Percentiles rank a stretch among this genome's conserved stretches.
Evolutionary conservation across 2,888 invertebrate genomes (phyloP).

Genomic region (Schrankia costaestrigalis): DNA sequence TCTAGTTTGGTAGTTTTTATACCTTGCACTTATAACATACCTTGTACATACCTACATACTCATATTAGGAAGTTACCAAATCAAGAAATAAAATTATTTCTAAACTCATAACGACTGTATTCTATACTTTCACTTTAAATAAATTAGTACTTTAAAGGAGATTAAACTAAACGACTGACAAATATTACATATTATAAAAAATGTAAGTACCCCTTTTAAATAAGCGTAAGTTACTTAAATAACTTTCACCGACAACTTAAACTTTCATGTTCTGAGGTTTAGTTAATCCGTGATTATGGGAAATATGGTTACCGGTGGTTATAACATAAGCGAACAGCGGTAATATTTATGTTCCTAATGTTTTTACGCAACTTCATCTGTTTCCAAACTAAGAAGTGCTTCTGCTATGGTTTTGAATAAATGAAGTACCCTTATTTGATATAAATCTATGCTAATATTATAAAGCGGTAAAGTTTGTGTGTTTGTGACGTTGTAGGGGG

Average conservation of each 20-base stretch:
- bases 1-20: no score
- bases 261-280: constrained; percentile 30
- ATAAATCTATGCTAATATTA: no score
- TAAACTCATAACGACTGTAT: neutral
- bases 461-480: no score
- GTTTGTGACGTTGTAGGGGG: no score
- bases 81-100: neutral
- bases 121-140: constrained; percentile 32
- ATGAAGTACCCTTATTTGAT: no score
- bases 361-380: no score
- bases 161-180: constrained; percentile 29
- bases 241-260: constrained; percentile 39
- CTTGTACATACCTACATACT: no score
- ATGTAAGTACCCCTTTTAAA: constrained; percentile 12
- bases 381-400: no score
- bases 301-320: neutral
- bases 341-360: no score
- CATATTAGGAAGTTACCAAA: no score
- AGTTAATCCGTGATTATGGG: constrained; percentile 5
- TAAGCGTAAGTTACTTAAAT: constrained; percentile 28
- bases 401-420: no score
- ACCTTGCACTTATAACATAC: no score
- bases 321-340: constrained; percentile 2
- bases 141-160: constrained; percentile 25
- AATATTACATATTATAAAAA: constrained; percentile 24